phyloP scores from a whole-genome alignment of 2,113 vertebrate species.

The Lepisosteus osseus region DNA sequence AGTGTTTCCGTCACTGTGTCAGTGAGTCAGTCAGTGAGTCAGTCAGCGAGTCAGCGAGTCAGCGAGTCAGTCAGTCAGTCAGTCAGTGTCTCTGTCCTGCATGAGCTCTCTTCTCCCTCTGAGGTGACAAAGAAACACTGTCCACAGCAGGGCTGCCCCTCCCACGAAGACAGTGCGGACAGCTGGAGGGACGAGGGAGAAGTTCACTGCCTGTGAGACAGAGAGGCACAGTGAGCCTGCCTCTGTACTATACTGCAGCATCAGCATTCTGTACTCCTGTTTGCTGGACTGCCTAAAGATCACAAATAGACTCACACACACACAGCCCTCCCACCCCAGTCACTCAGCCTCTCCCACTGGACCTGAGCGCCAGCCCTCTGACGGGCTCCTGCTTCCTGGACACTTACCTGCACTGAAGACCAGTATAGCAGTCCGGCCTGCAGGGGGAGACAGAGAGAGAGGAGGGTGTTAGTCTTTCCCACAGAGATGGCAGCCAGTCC shows the following conservation, averaged over 20 bases:
- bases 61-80: not conserved
- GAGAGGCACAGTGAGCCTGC: not conserved
- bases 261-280: too few relatives aligned
- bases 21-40: too few relatives aligned
- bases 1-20: too few relatives aligned
- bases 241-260: too few relatives aligned
- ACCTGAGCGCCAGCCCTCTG: not conserved
- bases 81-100: not conserved
- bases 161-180: conserved; percentile 65
- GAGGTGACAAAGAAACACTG: conserved; percentile 66
- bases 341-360: not conserved
- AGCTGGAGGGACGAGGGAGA: conserved; percentile 63
- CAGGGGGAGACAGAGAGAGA: conserved; percentile 18
- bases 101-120: conserved; percentile 21
- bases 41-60: not conserved
- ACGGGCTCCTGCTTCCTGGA: too few relatives aligned
- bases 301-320: not conserved
- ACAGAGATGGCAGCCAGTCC: too few relatives aligned
- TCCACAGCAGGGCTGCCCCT: conserved; percentile 58
- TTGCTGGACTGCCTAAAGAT: too few relatives aligned
- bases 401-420: conserved; percentile 66
- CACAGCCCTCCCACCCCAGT: not conserved
- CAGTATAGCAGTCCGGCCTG: conserved; percentile 67
- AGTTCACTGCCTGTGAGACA: conserved; percentile 61
- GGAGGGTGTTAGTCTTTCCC: not conserved